phyloP scores from a whole-genome alignment of 2,888 invertebrate genomes.

The Clivina fossor region DNA sequence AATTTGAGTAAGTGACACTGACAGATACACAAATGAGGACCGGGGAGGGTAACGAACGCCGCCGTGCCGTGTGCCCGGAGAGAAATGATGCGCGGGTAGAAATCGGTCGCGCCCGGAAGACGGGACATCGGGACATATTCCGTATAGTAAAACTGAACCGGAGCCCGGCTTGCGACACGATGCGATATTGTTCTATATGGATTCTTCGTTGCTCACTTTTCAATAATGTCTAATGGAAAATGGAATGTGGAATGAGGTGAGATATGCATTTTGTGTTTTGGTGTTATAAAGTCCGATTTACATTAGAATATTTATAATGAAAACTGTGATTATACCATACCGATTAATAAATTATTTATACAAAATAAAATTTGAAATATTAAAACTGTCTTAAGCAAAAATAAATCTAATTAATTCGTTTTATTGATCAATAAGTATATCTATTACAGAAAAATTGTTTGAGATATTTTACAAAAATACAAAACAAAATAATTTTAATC shows the following conservation, averaged over 20 bases:
- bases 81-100: not conserved
- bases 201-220: slow-evolving; percentile 52
- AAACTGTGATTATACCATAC: too few relatives aligned
- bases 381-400: too few relatives aligned
- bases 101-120: not conserved
- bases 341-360: too few relatives aligned
- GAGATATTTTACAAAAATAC: too few relatives aligned
- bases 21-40: slow-evolving; percentile 54
- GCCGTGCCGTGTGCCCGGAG: not conserved
- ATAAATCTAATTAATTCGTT: too few relatives aligned
- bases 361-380: too few relatives aligned
- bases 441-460: too few relatives aligned
- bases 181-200: slow-evolving; percentile 22
- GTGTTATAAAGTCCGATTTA: slow-evolving; percentile 9
- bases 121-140: slow-evolving; percentile 2
- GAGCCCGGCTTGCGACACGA: not conserved
- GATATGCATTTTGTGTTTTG: slow-evolving; percentile 17
- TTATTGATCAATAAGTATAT: too few relatives aligned
- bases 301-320: too few relatives aligned
- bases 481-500: too few relatives aligned
- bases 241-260: slow-evolving; percentile 7
- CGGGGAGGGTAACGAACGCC: not conserved
- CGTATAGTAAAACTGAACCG: slow-evolving; percentile 1
- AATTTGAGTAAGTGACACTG: slow-evolving; percentile 51
- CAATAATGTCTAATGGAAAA: slow-evolving; percentile 54